Conservation (phyloP, 1,140 invertebrate species). For the Tribolium madens region DNA sequence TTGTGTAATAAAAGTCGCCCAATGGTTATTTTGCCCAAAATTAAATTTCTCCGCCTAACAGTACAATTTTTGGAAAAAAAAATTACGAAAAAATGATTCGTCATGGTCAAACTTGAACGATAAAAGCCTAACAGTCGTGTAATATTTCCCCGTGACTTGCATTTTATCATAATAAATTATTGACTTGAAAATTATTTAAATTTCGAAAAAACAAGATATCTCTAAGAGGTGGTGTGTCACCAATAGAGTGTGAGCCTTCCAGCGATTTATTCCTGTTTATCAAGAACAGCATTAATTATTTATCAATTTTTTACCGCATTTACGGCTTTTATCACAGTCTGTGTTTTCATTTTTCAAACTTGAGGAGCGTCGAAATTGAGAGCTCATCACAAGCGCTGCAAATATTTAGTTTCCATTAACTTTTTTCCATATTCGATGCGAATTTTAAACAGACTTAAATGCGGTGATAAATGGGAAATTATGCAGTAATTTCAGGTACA, state of each 20-base stretch:
- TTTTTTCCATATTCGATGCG: no score
- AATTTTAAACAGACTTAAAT: no score
- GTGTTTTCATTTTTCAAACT: background rate
- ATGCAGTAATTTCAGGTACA: no score
- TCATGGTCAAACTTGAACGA: background rate
- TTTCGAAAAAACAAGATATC: background rate
- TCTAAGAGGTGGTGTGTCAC: constrained; percentile 16
- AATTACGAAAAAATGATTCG: background rate
- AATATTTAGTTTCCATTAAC: no score
- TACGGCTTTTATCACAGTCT: background rate
- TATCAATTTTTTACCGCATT: background rate
- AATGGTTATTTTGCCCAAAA: background rate
- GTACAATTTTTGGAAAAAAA: background rate
- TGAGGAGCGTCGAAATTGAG: background rate
- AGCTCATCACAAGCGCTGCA: background rate
- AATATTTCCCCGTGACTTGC: constrained; percentile 28
- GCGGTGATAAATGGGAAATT: no score
- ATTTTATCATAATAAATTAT: constrained; percentile 21
- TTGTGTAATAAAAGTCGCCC: background rate
- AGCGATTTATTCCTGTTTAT: constrained; percentile 13
- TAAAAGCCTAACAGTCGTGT: background rate
- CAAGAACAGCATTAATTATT: background rate
- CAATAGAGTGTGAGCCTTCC: constrained; percentile 7
- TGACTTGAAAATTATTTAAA: constrained; percentile 12
- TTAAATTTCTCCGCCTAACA: background rate